Conservation (phyloP, 2,113 vertebrate genomes). For the Syngnathus scovelli region DNA sequence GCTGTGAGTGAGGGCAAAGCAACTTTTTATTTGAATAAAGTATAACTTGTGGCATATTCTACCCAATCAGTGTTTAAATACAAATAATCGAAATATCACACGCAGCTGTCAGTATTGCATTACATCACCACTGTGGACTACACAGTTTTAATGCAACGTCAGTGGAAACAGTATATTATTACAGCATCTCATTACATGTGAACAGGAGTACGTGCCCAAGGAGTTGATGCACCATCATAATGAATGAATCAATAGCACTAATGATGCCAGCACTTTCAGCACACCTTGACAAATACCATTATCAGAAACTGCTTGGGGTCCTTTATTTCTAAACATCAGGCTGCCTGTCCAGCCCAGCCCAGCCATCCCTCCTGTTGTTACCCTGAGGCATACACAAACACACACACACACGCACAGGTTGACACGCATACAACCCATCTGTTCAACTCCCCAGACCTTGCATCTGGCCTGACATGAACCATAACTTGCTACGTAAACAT, state of each 20-base stretch:
- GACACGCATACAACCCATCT: slow-evolving; percentile 48
- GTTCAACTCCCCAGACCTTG: slow-evolving; percentile 44
- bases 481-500: slow-evolving; percentile 30
- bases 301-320: slow-evolving; percentile 36
- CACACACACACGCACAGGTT: slow-evolving; percentile 21
- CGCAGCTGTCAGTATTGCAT: background rate
- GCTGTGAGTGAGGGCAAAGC: background rate
- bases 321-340: slow-evolving; percentile 55
- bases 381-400: slow-evolving; percentile 30
- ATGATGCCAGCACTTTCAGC: background rate
- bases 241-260: background rate
- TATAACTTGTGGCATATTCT: background rate
- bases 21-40: background rate
- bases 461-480: slow-evolving; percentile 54
- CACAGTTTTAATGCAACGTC: background rate
- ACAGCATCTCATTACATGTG: background rate
- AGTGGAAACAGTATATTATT: too few species aligned
- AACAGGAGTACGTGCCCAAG: background rate
- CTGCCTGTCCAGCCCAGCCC: slow-evolving; percentile 25
- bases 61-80: background rate
- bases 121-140: background rate
- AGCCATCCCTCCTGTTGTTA: slow-evolving; percentile 29
- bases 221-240: background rate
- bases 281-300: slow-evolving; percentile 23
- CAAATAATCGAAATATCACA: background rate